Conservation (phyloP, 2,888 invertebrate species). For the Timandra comae region DNA sequence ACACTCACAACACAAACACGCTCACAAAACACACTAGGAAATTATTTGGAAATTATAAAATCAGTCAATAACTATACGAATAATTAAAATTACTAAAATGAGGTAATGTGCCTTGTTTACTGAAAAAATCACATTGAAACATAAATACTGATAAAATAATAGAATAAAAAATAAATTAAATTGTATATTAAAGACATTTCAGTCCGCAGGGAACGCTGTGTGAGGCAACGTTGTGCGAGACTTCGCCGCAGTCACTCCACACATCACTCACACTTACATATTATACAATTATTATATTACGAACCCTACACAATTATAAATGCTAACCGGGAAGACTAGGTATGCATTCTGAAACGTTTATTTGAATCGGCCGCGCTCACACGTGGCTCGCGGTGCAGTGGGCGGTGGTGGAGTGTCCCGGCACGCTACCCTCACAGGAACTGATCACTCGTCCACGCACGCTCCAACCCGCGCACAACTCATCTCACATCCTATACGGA, state of each 20-base stretch:
- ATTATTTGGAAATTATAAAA: conserved; percentile 72
- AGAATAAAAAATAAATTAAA: conserved; percentile 42
- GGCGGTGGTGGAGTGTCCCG: conserved; percentile 28
- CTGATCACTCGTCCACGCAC: conserved; percentile 14
- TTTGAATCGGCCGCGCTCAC: background rate
- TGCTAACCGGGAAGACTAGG: conserved; percentile 16
- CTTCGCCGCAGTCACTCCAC: conserved; percentile 32
- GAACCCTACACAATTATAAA: conserved; percentile 6
- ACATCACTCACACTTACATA: conserved; percentile 10
- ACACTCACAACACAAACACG: conserved; percentile 52
- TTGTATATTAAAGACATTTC: conserved; percentile 15
- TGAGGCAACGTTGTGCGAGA: conserved; percentile 70
- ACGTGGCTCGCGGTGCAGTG: background rate
- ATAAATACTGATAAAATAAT: conserved; percentile 69
- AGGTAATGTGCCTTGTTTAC: conserved; percentile 66
- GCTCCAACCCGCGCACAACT: too few relatives aligned
- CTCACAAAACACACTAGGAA: conserved; percentile 68
- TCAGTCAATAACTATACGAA: conserved; percentile 70
- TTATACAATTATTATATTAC: background rate
- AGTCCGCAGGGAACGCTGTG: conserved; percentile 54
- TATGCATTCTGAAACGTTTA: conserved; percentile 6
- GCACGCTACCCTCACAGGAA: conserved; percentile 17
- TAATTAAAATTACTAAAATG: conserved; percentile 65
- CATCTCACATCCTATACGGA: conserved; percentile 24
- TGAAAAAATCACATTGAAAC: conserved; percentile 65